Percentiles rank a stretch among this genome's conserved stretches.
These are phyloP conservation scores for Scaptomyza reducta DNA, from an alignment of 2,888 invertebrate species.

Conservation along the genomic window DNA sequence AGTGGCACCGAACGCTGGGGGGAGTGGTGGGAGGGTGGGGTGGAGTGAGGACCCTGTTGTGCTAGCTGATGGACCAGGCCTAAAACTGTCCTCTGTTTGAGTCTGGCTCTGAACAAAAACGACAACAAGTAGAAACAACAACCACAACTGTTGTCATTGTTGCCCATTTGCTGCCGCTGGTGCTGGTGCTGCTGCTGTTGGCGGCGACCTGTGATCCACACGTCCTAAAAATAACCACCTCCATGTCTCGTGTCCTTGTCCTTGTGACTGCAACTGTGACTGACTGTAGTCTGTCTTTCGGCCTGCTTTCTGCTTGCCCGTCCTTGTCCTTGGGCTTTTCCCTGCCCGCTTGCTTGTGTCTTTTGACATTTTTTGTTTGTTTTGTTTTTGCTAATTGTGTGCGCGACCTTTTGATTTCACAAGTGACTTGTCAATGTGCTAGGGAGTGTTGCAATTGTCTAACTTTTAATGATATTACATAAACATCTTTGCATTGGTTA, in stretches of 20 bases:
- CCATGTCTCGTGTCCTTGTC: constrained; percentile 24
- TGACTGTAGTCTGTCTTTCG: neutral
- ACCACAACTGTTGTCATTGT: constrained; percentile 41
- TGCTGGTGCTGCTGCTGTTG: constrained; percentile 11
- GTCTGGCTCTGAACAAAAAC: constrained; percentile 41
- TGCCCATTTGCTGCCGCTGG: constrained; percentile 41
- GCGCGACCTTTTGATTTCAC: constrained; percentile 56
- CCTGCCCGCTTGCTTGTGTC: constrained; percentile 28
- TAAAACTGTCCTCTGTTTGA: constrained; percentile 44
- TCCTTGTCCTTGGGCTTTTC: constrained; percentile 9
- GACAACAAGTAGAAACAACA: constrained; percentile 8
- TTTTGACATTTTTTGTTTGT: constrained; percentile 18
- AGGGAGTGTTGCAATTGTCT: neutral
- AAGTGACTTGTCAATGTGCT: constrained; percentile 2
- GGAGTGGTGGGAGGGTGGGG: too few relatives aligned
- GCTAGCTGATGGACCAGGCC: constrained; percentile 34
- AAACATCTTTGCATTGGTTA: too few relatives aligned
- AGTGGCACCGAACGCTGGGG: constrained; percentile 1
- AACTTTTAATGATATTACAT: too few relatives aligned
- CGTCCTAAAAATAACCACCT: neutral
- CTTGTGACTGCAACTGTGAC: constrained; percentile 1
- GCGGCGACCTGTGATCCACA: constrained; percentile 30
- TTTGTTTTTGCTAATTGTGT: constrained; percentile 51
- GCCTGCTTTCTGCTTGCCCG: neutral
- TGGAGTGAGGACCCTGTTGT: too few relatives aligned